These are phyloP conservation scores for Chrysopa pallens DNA, from an alignment of 1,140 invertebrate species.

Conservation along the genomic window DNA sequence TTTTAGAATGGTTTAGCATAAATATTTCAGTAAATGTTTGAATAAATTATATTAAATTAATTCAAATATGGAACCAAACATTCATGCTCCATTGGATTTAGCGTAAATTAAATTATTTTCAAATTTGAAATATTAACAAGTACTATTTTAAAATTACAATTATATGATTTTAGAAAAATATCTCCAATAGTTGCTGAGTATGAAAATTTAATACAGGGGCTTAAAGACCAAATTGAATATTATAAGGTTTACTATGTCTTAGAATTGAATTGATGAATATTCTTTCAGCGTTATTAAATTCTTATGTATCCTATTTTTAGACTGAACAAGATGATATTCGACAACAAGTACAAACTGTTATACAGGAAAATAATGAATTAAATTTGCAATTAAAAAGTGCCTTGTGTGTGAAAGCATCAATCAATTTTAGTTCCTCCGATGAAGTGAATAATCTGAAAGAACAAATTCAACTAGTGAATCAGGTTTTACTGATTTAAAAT, in stretches of 20 bases:
- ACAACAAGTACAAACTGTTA: neutral
- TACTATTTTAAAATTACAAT: neutral
- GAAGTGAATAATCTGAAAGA: neutral
- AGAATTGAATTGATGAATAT: too few species aligned
- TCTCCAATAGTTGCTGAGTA: neutral
- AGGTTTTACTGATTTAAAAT: neutral
- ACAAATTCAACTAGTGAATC: neutral
- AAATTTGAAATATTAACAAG: neutral
- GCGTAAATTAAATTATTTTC: neutral
- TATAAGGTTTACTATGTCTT: neutral
- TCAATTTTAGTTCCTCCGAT: neutral
- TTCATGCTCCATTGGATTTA: neutral
- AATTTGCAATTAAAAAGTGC: neutral
- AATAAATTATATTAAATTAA: neutral
- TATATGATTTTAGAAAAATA: neutral
- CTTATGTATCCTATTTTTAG: neutral
- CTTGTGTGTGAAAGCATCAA: neutral
- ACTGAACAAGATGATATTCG: neutral
- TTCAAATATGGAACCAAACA: neutral
- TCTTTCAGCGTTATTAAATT: too few species aligned
- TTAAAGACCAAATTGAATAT: neutral
- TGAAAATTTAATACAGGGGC: neutral
- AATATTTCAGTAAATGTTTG: conserved; percentile 4
- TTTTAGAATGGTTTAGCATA: conserved; percentile 5
- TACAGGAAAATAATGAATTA: neutral